A percentile compares a stretch with the other conserved stretches of the same genome.
Evolutionary conservation across 2,888 invertebrate species (phyloP).

Genomic region (Orchestes rusci): DNA sequence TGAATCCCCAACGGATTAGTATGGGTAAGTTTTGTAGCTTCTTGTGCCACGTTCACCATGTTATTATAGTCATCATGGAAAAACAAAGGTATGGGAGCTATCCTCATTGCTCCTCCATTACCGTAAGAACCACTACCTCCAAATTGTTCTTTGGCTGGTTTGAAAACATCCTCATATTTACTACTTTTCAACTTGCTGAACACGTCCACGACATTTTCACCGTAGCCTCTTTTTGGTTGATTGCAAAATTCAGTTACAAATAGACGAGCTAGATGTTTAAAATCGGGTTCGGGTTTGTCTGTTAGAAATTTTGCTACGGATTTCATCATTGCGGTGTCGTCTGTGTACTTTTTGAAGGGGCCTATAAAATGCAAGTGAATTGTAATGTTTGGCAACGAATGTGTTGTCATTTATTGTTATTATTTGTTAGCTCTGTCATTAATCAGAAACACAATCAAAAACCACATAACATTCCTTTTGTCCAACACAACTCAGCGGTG

Average conservation of each 20-base stretch:
- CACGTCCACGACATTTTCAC: conserved; percentile 50
- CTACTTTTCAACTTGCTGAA: conserved; percentile 49
- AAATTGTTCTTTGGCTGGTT: conserved; percentile 55
- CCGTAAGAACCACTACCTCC: conserved; percentile 63
- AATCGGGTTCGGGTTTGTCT: conserved; percentile 48
- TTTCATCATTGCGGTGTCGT: conserved; percentile 66
- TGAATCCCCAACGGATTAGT: conserved; percentile 49
- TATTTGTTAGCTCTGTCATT: no score
- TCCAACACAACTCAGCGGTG: no score
- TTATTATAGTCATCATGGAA: conserved; percentile 46
- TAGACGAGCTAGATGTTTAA: conserved; percentile 53
- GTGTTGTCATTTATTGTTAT: no score
- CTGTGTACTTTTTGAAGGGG: conserved; percentile 54
- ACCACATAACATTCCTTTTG: no score
- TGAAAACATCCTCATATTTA: conserved; percentile 52
- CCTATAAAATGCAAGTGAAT: no score
- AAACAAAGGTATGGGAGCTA: conserved; percentile 59
- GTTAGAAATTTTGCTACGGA: conserved; percentile 56
- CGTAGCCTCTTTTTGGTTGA: conserved; percentile 60
- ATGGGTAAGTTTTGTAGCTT: conserved; percentile 57
- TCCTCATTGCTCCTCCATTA: conserved; percentile 73
- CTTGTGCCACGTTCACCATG: conserved; percentile 47
- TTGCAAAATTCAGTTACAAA: conserved; percentile 57
- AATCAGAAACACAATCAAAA: no score
- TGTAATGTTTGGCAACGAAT: no score